Evolutionary conservation across 2,888 invertebrate genomes (phyloP), one percentile per base, ranked within the genome.

Genomic region (Chalcis sispes): DNA sequence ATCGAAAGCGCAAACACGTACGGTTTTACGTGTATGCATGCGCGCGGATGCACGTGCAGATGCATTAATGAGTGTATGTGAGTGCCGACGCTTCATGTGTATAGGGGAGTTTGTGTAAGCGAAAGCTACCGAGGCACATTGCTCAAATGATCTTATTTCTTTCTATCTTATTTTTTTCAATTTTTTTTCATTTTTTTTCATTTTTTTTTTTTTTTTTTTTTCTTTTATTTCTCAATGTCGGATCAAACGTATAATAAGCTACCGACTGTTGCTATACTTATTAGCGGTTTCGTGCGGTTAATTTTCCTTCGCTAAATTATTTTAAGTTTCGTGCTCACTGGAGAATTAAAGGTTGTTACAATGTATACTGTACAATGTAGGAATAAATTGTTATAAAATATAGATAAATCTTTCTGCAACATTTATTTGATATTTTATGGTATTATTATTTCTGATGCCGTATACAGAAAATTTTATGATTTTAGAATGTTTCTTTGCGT

Each of bases 31-130:
- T 46, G n/a, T 46, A 46, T 46, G 13, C 40, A 25, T 46, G 27
- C 59, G 29, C 56, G 29, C 32, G 15, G 46, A 64, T 50, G 65
- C 67, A 54, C 75, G 77, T 65, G 70, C 74, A 69, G 48, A 66
- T 71, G 76, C 77, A 79, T 77, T 70, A 70, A 78, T 73, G 78
- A 71, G 62, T n/a, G n/a, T 15, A n/a, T 23, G 36, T 36, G 32
- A 65, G 52, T 32, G 64, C 46, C 8, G 20, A 50, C 42, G 20
- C 46, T 8, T 10, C 1, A 58, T 32, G 1, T 13, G n/a, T 40
- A 18, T 13, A 29, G 29, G 48, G 62, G 46, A 56, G 52, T 52
- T n/a, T 32, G 8, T 27, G 18, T 18, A 36, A 2, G 18, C 13
- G 27, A 27, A 23, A 40, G 1, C 18, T 50, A 20, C 15, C n/a